These are phyloP conservation scores for Turritopsis rubra DNA, from an alignment of 30 jellyfish, hydroid and myxozoan genomes.

Conservation along the genomic window DNA sequence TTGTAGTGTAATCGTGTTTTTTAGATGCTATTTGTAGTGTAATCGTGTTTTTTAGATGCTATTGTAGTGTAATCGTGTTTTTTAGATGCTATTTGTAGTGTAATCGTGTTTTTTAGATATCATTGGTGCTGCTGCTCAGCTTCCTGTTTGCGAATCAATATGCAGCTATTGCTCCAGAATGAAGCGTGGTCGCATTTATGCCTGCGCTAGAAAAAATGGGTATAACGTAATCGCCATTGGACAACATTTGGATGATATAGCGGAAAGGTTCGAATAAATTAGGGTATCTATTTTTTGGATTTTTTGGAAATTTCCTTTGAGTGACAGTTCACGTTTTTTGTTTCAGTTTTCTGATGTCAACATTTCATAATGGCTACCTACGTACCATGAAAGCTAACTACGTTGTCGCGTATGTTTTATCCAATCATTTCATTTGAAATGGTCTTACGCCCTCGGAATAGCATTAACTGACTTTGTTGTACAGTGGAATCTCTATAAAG, in stretches of 20 bases:
- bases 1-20: no score
- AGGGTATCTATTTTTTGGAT: background rate
- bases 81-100: no score
- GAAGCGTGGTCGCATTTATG: conserved; percentile 93
- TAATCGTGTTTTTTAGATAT: conserved; percentile 43
- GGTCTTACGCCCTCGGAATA: no score
- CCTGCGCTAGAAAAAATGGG: conserved; percentile 86
- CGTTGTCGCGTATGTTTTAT: conserved; percentile 58
- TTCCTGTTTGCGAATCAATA: conserved; percentile 82
- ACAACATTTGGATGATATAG: conserved; percentile 83
- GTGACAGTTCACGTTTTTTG: background rate
- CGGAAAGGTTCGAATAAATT: conserved; percentile 65
- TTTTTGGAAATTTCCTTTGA: background rate
- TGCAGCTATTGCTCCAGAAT: conserved; percentile 87
- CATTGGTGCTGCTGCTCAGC: conserved; percentile 56
- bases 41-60: no score
- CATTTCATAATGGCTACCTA: conserved; percentile 77
- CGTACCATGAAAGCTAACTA: conserved; percentile 85
- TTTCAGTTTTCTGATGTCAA: conserved; percentile 80
- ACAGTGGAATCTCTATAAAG: no score
- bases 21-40: no score
- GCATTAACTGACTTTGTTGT: no score
- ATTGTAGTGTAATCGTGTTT: no score
- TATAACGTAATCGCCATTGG: conserved; percentile 82
- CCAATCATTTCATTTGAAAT: no score